Evolutionary conservation across 2,797 vertebrate genomes (phyloP).

Genomic region (Melanogrammus aeglefinus): DNA sequence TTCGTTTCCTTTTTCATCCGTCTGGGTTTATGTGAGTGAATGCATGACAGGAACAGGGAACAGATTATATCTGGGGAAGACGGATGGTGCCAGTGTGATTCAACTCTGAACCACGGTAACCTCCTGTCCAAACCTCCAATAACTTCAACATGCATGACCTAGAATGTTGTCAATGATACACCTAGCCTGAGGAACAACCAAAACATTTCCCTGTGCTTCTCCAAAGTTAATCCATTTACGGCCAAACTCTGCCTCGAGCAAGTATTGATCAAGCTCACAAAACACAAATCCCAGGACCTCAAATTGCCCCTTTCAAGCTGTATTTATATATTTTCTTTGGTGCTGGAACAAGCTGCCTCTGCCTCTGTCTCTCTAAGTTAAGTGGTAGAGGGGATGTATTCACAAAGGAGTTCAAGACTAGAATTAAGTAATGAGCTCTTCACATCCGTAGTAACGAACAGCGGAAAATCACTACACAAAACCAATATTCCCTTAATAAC

Average conservation of each 20-base stretch:
- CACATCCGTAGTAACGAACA: neutral
- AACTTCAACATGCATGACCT: too few species aligned
- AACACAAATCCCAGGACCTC: neutral
- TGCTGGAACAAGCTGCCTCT: conserved; percentile 49
- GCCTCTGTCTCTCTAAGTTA: neutral
- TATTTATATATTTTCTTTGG: conserved; percentile 19
- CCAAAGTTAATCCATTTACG: neutral
- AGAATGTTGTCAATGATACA: too few species aligned
- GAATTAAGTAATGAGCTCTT: neutral
- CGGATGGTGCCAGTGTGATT: too few species aligned
- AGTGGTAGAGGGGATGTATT: neutral
- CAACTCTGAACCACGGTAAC: too few species aligned
- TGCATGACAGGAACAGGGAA: too few species aligned
- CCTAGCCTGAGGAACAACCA: too few species aligned
- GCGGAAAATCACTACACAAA: neutral
- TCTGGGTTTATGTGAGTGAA: too few species aligned
- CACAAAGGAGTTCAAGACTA: neutral
- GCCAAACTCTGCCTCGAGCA: neutral
- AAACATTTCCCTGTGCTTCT: neutral
- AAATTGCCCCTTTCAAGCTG: neutral
- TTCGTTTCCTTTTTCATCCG: too few species aligned
- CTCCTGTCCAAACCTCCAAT: too few species aligned
- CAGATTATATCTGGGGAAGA: neutral
- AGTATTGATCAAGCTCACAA: neutral
- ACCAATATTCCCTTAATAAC: neutral